These are phyloP conservation scores for Myotis myotis DNA, from an alignment of 2,797 vertebrate species.

Conservation along the genomic window DNA sequence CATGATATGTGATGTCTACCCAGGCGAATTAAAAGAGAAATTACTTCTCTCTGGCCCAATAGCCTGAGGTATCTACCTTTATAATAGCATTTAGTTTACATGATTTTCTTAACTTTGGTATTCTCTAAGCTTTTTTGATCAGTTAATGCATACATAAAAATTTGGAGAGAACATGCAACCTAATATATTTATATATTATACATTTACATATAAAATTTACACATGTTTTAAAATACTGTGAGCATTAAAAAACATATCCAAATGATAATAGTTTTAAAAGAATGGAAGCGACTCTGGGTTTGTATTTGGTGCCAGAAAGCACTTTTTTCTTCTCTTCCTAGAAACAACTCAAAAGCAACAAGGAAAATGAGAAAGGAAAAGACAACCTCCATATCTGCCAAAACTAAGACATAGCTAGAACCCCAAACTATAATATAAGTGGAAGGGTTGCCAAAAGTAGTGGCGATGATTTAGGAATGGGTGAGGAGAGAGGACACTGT, in stretches of 20 bases:
- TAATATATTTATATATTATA: background rate
- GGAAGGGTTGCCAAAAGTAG: background rate
- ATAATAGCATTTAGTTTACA: background rate
- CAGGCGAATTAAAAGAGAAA: background rate
- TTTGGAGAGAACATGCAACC: background rate
- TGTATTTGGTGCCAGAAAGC: background rate
- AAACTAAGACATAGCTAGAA: background rate
- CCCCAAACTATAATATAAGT: background rate
- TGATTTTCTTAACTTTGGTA: background rate
- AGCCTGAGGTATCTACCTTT: background rate
- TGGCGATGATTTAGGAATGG: background rate
- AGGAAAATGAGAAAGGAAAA: background rate
- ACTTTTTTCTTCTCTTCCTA: background rate
- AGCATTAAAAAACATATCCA: background rate
- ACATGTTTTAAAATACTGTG: background rate
- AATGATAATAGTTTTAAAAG: background rate
- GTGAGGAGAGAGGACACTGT: background rate
- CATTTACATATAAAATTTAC: background rate
- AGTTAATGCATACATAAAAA: slow-evolving; percentile 14
- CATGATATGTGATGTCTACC: background rate
- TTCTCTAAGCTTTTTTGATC: background rate
- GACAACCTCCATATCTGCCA: background rate
- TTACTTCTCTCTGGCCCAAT: slow-evolving; percentile 11
- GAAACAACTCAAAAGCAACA: background rate
- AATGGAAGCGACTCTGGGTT: background rate